A percentile compares a stretch with the other conserved stretches of the same genome.
Evolutionary conservation across 2,113 vertebrate species (phyloP).

Genomic region (Tachysurus fulvidraco): DNA sequence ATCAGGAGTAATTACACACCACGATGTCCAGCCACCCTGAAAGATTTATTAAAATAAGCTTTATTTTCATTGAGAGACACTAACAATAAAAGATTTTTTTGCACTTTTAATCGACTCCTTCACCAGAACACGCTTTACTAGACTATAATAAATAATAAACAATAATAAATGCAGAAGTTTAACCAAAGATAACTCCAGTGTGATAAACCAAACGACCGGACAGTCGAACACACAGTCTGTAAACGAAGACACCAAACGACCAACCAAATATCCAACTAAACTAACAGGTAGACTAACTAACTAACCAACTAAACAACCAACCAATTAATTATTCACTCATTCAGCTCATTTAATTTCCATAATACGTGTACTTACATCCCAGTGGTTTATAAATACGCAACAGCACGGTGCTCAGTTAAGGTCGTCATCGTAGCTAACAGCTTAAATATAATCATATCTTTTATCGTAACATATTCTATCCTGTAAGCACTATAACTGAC

Average conservation of each 20-base stretch:
- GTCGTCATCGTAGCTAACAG: not conserved
- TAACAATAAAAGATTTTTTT: not conserved
- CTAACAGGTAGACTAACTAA: not conserved
- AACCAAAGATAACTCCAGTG: not conserved
- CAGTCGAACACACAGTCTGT: not conserved
- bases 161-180: not conserved
- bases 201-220: not conserved
- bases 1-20: slow-evolving; percentile 10
- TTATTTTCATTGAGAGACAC: not conserved
- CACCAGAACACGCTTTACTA: not conserved
- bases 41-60: not conserved
- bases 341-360: not conserved
- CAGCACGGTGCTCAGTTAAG: not conserved
- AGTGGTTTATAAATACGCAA: not conserved
- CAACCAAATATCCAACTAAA: not conserved
- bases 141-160: too few species aligned
- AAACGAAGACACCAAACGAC: not conserved
- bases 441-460: not conserved
- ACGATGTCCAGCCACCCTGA: not conserved
- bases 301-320: not conserved
- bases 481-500: not conserved
- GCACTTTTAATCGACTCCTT: too few species aligned
- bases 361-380: not conserved
- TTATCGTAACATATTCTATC: not conserved
- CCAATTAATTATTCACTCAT: not conserved